phyloP scores from a whole-genome alignment of 2,113 vertebrate genomes.

The Salvator merianae region DNA sequence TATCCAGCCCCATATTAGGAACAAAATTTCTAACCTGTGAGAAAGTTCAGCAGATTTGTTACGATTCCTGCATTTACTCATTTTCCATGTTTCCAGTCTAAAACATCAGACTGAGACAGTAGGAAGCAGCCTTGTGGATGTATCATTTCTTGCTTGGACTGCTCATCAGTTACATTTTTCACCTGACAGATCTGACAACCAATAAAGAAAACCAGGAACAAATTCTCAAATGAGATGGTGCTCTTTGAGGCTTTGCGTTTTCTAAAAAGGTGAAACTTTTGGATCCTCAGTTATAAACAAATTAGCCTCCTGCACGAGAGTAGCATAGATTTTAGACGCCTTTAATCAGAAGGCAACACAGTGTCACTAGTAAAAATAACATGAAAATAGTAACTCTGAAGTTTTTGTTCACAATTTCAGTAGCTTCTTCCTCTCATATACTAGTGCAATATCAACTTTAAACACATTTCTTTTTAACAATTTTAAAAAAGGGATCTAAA shows the following conservation, averaged over 20 bases:
- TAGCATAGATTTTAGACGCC: background rate
- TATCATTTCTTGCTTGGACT: background rate
- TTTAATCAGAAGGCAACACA: constrained; percentile 14
- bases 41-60: background rate
- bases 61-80: background rate
- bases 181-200: background rate
- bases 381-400: constrained; percentile 29
- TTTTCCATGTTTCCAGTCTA: background rate
- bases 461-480: constrained; percentile 29
- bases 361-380: background rate
- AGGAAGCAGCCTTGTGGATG: background rate
- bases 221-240: background rate
- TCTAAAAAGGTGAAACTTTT: background rate
- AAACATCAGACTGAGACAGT: background rate
- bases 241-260: background rate
- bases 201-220: background rate
- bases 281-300: background rate
- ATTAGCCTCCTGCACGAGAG: background rate
- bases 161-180: background rate
- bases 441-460: background rate
- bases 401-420: constrained; percentile 25
- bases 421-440: constrained; percentile 16
- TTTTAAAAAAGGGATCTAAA: constrained; percentile 1
- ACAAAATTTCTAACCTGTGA: background rate
- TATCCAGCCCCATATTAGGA: background rate